Base-by-base conservation (phyloP, 2,797 vertebrate genomes). In the Fistularia commersonii region DNA sequence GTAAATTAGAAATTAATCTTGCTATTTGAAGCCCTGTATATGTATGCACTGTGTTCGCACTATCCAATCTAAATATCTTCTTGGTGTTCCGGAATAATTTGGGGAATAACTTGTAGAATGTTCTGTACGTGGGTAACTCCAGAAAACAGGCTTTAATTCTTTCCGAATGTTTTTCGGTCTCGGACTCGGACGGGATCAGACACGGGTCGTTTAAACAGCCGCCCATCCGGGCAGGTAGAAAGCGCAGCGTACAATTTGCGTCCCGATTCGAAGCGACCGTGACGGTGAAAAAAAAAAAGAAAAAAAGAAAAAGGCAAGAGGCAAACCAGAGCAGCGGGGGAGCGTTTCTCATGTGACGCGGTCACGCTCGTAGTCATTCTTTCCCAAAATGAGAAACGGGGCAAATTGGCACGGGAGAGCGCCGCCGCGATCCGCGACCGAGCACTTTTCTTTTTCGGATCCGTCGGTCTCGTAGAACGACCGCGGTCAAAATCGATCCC, bases 41-140 rank as follows among this genome's bases (percentile, higher is more conserved):
- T 87, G 84, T 87, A 79, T 88, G 87, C 84, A 86, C 81, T 87
- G 85, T 87, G 81, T 87, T 78, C 57, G 78, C 84, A 84, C 80
- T 78, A 79, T 75, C 68, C 74, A 56, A 83, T 76, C 78, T 54
- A 73, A 81, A 64, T 36, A 42, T 44, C 39, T 69, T 74, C 48
- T 69, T 78, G 78, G 46, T 77, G 55, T 77, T 80, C 71, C 81
- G 69, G 64, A 83, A 79, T 77, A 69, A 72, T 84, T 83, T 86
- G 70, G 77, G 69, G 84, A 87, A 84, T 81, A 68, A 84, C 74
- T 75, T 81, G 74, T 79, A 72, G 86, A 87, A 88, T 87, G 84
- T 85, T 87, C 87, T 90, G 87, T 89, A 82, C 80, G 84, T 74
- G 85, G 78, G 51, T 79, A 80, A 77, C 76, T 69, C 79, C 86